Evolutionary conservation across 2,888 invertebrate genomes (phyloP), one percentile per base, ranked within the genome.

Genomic region (Girardia tigrina): DNA sequence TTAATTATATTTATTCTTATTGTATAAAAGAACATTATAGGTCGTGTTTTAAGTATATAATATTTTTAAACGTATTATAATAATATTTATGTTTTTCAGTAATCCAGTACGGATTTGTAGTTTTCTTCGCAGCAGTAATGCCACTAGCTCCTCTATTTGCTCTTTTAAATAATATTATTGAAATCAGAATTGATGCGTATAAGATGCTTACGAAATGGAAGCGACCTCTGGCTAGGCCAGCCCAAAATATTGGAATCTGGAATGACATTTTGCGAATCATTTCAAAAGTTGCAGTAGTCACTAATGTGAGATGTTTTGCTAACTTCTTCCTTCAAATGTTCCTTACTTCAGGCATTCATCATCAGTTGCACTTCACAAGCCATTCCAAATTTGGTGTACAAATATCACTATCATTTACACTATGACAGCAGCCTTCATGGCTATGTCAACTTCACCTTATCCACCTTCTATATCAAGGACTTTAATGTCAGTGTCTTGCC

Each of bases 341-440:
- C n/a, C 75, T n/a, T n/a, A n/a, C n/a, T 87, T 0, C 85, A 93
- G 92, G 95, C 94, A 0, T 91, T 94, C 82, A 95, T 98, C 36
- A 95, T 98, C 80, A 94, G 94, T 0, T 98, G 94, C 84, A 97
- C 97, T 0, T 94, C 94, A 77, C 95, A 97, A 81, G 95, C 94
- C 82, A 92, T 98, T 76, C 97, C 97, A 0, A 88, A 94, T 0
- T 89, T 92, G 88, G 92, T 95, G 2, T 97, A 94, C 83, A 89
- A 90, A 78, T 90, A 90, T 80, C 90, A 90, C 16, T 90, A 91
- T 80, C 90, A 91, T 0, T 87, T 87, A 0, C 87, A 89, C 74
- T n/a, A n/a, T n/a, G 75, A 28, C 1, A 28, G 72, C 0, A 77
- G 78, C 1, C 74, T 83, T n/a, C 73, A 77, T 2, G 81, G 81